Conservation (phyloP, 2,797 vertebrate species). For the Diglossa cyanea region DNA sequence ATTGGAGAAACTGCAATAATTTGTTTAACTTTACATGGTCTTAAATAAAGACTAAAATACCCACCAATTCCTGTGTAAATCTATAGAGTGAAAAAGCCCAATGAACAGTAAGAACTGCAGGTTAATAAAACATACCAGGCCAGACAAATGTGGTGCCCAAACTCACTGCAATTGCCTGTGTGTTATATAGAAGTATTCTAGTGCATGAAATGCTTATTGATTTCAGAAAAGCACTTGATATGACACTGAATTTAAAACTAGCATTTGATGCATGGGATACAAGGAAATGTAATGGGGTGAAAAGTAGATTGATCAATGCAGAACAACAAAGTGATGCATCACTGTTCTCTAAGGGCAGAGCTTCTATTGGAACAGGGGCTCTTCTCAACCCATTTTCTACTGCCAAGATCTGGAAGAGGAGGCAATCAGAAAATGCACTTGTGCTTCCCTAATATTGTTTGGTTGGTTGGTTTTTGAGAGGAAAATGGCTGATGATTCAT, state of each 20-base stretch:
- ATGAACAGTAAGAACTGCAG: background rate
- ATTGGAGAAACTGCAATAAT: background rate
- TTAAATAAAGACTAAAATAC: background rate
- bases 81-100: background rate
- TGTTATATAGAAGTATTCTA: background rate
- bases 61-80: background rate
- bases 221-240: background rate
- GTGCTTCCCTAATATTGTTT: background rate
- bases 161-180: background rate
- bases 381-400: background rate
- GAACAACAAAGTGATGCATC: background rate
- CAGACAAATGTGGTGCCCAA: background rate
- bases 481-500: background rate
- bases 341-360: background rate
- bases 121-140: background rate
- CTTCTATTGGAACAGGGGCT: background rate
- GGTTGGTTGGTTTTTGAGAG: background rate
- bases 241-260: background rate
- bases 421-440: background rate
- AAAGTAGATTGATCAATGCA: background rate
- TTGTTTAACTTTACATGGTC: background rate
- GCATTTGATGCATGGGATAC: background rate
- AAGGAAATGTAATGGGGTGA: background rate
- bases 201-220: constrained; percentile 3
- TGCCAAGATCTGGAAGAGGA: background rate